phyloP scores from a whole-genome alignment of 1,140 invertebrate species.

The Zaprionus kolodkinae region DNA sequence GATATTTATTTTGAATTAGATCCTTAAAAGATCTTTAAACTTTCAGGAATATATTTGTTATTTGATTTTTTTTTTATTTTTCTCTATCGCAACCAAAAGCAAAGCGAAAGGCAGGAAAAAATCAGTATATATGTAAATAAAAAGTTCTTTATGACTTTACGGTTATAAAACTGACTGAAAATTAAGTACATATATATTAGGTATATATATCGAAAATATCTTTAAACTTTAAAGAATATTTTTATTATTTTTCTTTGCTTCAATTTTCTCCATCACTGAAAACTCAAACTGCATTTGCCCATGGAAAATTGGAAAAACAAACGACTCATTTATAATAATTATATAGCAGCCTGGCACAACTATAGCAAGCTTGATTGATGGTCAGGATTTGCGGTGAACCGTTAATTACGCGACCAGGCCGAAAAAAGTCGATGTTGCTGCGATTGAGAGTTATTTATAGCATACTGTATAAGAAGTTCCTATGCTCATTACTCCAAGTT shows the following conservation, averaged over 20 bases:
- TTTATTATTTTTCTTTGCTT: background rate
- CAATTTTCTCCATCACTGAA: background rate
- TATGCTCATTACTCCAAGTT: slow-evolving; percentile 18
- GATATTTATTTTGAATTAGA: too few relatives aligned
- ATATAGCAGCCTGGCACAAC: slow-evolving; percentile 23
- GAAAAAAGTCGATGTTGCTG: background rate
- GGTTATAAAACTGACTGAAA: too few relatives aligned
- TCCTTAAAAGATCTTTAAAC: background rate
- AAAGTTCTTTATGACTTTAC: too few relatives aligned
- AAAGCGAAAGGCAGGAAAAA: too few relatives aligned
- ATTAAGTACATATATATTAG: too few relatives aligned
- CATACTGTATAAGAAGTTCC: slow-evolving; percentile 15
- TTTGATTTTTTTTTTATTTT: background rate
- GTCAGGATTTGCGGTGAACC: slow-evolving; percentile 38
- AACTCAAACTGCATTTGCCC: background rate
- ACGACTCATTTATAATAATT: slow-evolving; percentile 28
- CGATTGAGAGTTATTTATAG: slow-evolving; percentile 55
- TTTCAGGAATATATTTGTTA: background rate
- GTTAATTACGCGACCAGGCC: slow-evolving; percentile 50
- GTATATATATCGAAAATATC: too few relatives aligned
- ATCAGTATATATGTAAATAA: too few relatives aligned
- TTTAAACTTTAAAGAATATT: background rate
- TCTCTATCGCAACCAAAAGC: background rate
- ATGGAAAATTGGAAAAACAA: background rate
- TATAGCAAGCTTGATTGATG: slow-evolving; percentile 62